Evolutionary conservation across 2,888 invertebrate genomes (phyloP).

Genomic region (Eulithis testata): DNA sequence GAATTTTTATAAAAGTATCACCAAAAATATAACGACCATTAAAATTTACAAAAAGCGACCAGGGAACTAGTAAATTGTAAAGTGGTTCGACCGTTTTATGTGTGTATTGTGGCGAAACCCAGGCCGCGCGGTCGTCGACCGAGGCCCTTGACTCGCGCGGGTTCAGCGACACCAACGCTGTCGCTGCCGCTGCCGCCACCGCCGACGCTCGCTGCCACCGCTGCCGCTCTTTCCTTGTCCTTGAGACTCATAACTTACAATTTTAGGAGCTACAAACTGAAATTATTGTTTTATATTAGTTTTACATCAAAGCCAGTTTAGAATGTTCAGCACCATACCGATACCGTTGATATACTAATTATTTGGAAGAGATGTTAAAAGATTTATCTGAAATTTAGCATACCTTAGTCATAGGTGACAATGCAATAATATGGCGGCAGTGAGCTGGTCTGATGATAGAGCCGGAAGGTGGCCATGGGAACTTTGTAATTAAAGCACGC

Average conservation of each 20-base stretch:
- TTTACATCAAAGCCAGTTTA: no score
- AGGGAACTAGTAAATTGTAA: conserved; percentile 53
- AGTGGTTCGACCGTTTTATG: conserved; percentile 61
- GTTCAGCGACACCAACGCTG: conserved; percentile 78
- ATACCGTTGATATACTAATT: no score
- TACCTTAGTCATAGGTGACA: no score
- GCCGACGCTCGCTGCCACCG: conserved; percentile 42
- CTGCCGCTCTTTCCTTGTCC: conserved; percentile 35
- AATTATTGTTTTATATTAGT: no score
- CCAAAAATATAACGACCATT: conserved; percentile 38
- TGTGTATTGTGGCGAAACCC: conserved; percentile 68
- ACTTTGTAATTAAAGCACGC: no score
- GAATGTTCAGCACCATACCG: no score
- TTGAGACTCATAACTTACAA: conserved; percentile 17
- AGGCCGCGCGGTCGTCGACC: conserved; percentile 80
- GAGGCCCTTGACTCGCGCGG: conserved; percentile 80
- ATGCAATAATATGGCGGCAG: no score
- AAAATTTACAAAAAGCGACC: conserved; percentile 40
- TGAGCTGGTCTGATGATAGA: no score
- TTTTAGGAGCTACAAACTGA: not conserved
- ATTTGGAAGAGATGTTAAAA: no score
- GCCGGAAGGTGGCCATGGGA: no score
- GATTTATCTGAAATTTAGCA: no score
- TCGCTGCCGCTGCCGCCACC: conserved; percentile 55
- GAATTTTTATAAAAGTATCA: not conserved